These are phyloP conservation scores for Nyctereutes procyonoides DNA, from an alignment of 2,113 vertebrate genomes.

Conservation along the genomic window DNA sequence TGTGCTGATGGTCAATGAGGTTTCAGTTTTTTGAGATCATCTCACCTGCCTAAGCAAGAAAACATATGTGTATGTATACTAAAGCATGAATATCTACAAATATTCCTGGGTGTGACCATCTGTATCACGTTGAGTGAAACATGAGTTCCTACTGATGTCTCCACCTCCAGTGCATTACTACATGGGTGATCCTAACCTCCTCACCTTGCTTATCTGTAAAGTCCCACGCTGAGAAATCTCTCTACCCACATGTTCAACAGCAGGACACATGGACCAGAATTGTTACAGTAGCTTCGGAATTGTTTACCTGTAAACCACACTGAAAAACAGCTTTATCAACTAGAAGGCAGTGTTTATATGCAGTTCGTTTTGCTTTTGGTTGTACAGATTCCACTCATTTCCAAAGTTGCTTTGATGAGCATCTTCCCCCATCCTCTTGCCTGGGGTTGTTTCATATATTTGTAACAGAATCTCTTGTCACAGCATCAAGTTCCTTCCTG, in stretches of 20 bases:
- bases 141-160: not conserved
- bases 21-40: not conserved
- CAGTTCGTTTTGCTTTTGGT: not conserved
- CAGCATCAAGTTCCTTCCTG: not conserved
- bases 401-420: not conserved
- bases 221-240: not conserved
- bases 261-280: not conserved
- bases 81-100: not conserved
- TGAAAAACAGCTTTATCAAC: not conserved
- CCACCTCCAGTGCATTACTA: not conserved
- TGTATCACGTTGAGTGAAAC: not conserved
- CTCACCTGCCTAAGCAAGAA: not conserved
- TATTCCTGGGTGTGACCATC: not conserved
- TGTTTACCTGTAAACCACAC: not conserved
- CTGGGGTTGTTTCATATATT: not conserved
- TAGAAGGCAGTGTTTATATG: no score
- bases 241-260: not conserved
- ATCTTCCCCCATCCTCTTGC: rapidly evolving
- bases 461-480: not conserved
- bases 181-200: not conserved
- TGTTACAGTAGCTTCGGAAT: not conserved
- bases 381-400: no score
- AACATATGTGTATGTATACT: not conserved
- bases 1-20: not conserved
- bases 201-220: not conserved